These are phyloP conservation scores for Drosophila infuscata DNA, from an alignment of 2,888 invertebrate species.

Conservation along the genomic window DNA sequence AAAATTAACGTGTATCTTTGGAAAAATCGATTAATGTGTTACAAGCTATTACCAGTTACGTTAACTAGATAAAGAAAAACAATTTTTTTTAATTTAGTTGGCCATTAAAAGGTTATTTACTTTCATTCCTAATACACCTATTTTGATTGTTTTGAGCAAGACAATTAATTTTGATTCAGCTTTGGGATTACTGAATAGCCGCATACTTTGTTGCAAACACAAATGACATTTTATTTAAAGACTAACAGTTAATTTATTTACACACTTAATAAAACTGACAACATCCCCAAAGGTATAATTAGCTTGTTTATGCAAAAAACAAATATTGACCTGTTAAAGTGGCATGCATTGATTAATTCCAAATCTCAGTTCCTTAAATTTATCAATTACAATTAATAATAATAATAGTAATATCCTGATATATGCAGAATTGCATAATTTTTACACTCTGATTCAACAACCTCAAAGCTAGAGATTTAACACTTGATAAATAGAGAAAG, in stretches of 20 bases:
- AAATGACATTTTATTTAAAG: not conserved
- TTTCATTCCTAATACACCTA: not conserved
- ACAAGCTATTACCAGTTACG: not conserved
- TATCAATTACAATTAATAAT: not conserved
- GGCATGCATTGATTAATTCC: not conserved
- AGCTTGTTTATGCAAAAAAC: not conserved
- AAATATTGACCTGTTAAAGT: not conserved
- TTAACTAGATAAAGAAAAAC: not conserved
- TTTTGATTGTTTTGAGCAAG: not conserved
- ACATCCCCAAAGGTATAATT: not conserved
- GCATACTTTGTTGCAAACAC: slow-evolving; percentile 19
- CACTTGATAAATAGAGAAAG: not conserved
- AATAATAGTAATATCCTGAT: not conserved
- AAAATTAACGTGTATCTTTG: not conserved
- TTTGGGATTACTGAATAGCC: not conserved
- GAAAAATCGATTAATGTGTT: not conserved
- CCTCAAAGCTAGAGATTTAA: not conserved
- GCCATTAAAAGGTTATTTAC: not conserved
- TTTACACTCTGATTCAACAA: not conserved
- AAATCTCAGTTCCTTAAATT: not conserved
- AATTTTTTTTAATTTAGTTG: not conserved
- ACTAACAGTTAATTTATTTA: no score
- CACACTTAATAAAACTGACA: not conserved
- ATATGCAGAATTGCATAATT: not conserved
- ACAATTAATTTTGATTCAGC: not conserved